Percentiles rank a stretch among this genome's conserved stretches.
Evolutionary conservation across 2,797 vertebrate genomes (phyloP).

Genomic region (Amblyraja radiata): DNA sequence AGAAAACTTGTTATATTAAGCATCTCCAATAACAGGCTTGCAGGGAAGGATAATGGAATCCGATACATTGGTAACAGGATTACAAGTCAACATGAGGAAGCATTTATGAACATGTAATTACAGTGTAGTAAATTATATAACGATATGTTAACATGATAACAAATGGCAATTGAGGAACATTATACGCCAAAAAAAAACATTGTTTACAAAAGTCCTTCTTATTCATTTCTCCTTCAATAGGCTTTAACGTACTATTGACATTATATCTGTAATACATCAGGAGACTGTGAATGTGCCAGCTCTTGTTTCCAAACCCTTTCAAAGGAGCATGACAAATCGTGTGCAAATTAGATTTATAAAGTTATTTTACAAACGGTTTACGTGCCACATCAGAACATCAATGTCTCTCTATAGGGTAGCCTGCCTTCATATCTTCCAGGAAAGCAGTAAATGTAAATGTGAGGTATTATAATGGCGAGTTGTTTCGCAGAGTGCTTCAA

Average conservation of each 20-base stretch:
- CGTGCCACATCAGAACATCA: background rate
- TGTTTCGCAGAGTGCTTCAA: background rate
- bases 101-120: conserved; percentile 24
- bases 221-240: conserved; percentile 31
- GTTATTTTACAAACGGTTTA: background rate
- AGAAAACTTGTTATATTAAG: background rate
- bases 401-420: no score
- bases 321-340: conserved; percentile 26
- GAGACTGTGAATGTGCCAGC: conserved; percentile 13
- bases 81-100: conserved; percentile 11
- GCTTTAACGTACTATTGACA: background rate
- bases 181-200: background rate
- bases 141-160: conserved; percentile 36
- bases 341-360: conserved; percentile 21
- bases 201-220: conserved; percentile 17
- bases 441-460: background rate
- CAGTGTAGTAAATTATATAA: conserved; percentile 34
- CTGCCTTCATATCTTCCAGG: background rate
- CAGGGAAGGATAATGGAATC: conserved; percentile 8
- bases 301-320: background rate
- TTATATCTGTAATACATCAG: conserved; percentile 14
- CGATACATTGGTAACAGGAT: conserved; percentile 12
- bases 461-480: background rate
- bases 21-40: background rate
- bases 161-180: conserved; percentile 21